Conservation (phyloP, 2,888 invertebrate genomes). For the Nephrocerus scutellatus region DNA sequence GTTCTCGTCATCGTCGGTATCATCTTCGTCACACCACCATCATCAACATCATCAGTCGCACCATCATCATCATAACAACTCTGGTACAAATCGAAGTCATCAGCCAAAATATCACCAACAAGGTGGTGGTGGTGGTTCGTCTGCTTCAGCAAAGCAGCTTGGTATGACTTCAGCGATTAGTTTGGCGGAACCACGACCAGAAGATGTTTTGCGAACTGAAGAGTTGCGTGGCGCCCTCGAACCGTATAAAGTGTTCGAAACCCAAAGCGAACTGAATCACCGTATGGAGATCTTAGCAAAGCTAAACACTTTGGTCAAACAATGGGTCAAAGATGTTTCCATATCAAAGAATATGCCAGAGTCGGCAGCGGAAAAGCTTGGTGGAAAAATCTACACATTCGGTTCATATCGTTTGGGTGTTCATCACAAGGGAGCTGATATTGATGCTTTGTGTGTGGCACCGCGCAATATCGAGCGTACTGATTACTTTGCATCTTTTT, state of each 20-base stretch:
- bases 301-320: conserved; percentile 75
- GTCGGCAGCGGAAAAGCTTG: conserved; percentile 76
- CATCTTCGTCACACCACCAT: conserved; percentile 4
- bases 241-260: conserved; percentile 79
- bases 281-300: conserved; percentile 70
- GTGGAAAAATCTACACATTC: conserved; percentile 95
- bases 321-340: conserved; percentile 84
- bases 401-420: conserved; percentile 89
- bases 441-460: conserved; percentile 91
- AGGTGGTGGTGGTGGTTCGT: neutral
- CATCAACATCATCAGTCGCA: neutral
- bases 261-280: conserved; percentile 76
- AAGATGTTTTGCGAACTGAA: conserved; percentile 57
- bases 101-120: conserved; percentile 18
- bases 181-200: conserved; percentile 68
- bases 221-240: conserved; percentile 62
- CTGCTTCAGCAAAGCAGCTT: conserved; percentile 46
- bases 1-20: conserved; percentile 5
- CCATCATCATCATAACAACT: too few relatives aligned
- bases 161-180: conserved; percentile 96
- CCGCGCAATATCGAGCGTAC: conserved; percentile 82
- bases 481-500: conserved; percentile 88
- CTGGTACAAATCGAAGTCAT: too few relatives aligned
- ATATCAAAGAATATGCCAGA: conserved; percentile 79
- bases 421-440: conserved; percentile 91